Evolutionary conservation across 2,113 vertebrate genomes (phyloP).

Genomic region (Ariopsis seemanni): DNA sequence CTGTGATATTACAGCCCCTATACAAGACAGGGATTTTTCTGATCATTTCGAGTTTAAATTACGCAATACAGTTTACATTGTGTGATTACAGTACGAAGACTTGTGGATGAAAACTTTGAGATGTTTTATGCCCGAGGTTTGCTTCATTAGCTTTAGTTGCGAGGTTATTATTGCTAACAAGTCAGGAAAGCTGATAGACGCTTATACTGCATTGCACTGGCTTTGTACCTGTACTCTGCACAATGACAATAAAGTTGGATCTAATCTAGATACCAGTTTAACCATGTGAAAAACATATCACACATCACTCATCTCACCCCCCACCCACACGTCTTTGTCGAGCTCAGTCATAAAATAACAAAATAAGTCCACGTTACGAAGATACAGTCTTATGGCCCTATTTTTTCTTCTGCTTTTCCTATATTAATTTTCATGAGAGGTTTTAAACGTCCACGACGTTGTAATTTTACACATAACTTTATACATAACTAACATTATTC

Average conservation of each 20-base stretch:
- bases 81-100: not conserved
- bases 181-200: too few species aligned
- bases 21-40: not conserved
- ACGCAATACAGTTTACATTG: not conserved
- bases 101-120: not conserved
- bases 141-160: not conserved
- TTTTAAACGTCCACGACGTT: not conserved
- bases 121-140: not conserved
- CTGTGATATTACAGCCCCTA: not conserved
- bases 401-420: not conserved
- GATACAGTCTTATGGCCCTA: not conserved
- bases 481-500: not conserved
- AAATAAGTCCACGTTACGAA: not conserved
- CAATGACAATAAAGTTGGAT: too few species aligned
- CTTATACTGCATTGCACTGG: too few species aligned
- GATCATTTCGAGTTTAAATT: not conserved
- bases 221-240: too few species aligned
- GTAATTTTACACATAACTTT: not conserved
- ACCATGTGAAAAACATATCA: not conserved
- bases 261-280: not conserved
- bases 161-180: not conserved
- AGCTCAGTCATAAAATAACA: not conserved
- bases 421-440: not conserved
- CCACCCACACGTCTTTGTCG: not conserved
- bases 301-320: not conserved